Conservation (phyloP, 2,797 vertebrate genomes). For the Distichodus sexfasciatus region DNA sequence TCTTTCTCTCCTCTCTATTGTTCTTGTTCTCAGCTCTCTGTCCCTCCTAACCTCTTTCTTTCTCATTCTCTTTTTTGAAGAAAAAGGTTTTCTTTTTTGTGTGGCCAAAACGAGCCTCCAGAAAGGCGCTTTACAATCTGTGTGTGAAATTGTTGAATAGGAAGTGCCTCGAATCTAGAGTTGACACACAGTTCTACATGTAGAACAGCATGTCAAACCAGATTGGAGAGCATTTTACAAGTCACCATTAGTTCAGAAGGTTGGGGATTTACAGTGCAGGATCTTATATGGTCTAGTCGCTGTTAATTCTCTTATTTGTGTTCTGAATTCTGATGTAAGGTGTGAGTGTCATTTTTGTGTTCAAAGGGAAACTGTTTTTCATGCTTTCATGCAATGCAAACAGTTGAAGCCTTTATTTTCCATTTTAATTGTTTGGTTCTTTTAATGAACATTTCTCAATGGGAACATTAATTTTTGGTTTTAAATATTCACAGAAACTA, state of each 20-base stretch:
- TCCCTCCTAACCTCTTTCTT: too few species aligned
- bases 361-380: not conserved
- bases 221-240: conserved; percentile 7
- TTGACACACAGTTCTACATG: not conserved
- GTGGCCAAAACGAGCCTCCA: too few species aligned
- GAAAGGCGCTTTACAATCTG: too few species aligned
- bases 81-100: too few species aligned
- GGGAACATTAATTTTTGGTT: not conserved
- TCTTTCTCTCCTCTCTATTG: too few species aligned
- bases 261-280: not conserved
- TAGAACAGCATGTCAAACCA: not conserved
- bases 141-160: too few species aligned
- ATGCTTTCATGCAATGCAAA: not conserved
- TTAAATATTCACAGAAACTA: not conserved
- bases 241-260: not conserved
- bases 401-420: not conserved
- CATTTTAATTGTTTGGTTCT: not conserved
- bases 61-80: too few species aligned
- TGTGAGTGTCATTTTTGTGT: not conserved
- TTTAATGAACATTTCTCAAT: not conserved
- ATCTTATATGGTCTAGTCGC: not conserved
- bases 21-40: too few species aligned
- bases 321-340: not conserved
- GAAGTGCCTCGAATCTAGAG: too few species aligned
- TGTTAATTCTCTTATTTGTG: not conserved